Conservation (phyloP, 1,140 invertebrate genomes). For the Sitodiplosis mosellana region DNA sequence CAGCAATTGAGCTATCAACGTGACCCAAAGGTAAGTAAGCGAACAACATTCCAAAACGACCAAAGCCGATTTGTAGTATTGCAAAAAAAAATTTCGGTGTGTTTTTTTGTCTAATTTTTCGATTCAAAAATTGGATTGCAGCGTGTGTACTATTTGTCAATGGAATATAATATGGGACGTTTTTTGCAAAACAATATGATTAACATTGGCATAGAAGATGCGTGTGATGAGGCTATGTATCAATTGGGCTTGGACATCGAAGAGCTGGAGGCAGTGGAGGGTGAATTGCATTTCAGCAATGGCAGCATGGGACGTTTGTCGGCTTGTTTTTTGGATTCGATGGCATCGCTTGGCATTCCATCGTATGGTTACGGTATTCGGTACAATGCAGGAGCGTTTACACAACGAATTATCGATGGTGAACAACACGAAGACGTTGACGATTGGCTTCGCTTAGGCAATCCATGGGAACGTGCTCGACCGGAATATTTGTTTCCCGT, state of each 20-base stretch:
- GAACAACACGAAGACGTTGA: constrained; percentile 97
- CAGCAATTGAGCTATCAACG: constrained; percentile 74
- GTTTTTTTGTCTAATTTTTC: too few relatives aligned
- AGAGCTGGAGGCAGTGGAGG: constrained; percentile 91
- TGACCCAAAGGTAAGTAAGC: too few relatives aligned
- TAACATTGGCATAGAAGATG: constrained; percentile 91
- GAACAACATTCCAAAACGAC: too few relatives aligned
- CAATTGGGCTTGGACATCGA: constrained; percentile 97
- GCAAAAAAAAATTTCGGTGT: too few relatives aligned
- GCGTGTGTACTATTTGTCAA: constrained; percentile 95
- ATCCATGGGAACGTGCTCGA: constrained; percentile 95
- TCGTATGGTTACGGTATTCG: constrained; percentile 98
- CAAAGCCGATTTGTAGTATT: too few relatives aligned
- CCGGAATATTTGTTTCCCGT: constrained; percentile 93
- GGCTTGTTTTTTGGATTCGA: constrained; percentile 96
- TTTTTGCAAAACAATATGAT: constrained; percentile 98
- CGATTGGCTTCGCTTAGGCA: constrained; percentile 91
- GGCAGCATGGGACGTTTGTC: constrained; percentile 93
- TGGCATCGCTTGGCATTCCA: constrained; percentile 98
- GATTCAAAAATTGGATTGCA: constrained; percentile 31
- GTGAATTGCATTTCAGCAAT: constrained; percentile 98
- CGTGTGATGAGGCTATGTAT: constrained; percentile 95
- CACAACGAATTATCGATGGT: constrained; percentile 88
- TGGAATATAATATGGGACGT: constrained; percentile 99
- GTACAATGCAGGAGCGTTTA: constrained; percentile 98